Conservation (phyloP, 2,797 vertebrate genomes). For the Moxostoma hubbsi region DNA sequence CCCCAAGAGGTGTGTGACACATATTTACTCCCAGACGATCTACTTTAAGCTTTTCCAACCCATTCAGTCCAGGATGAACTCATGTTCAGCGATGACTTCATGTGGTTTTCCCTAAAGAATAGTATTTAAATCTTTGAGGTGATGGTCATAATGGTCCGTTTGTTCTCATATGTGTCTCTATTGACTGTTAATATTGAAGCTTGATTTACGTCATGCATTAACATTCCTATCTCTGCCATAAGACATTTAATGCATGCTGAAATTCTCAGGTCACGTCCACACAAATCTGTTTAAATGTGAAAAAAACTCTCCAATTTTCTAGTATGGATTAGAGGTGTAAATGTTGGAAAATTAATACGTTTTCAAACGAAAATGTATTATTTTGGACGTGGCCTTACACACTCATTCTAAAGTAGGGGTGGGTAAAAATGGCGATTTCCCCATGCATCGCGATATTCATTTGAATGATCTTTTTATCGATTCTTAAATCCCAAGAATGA, state of each 20-base stretch:
- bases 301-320: too few relatives aligned
- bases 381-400: too few relatives aligned
- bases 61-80: not conserved
- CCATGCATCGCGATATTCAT: too few relatives aligned
- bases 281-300: too few relatives aligned
- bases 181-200: not conserved
- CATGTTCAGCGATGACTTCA: not conserved
- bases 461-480: too few relatives aligned
- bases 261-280: not conserved
- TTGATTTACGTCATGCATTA: not conserved
- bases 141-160: not conserved
- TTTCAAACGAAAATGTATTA: too few relatives aligned
- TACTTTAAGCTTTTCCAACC: too few relatives aligned
- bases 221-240: not conserved
- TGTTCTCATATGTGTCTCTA: not conserved
- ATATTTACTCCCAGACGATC: not conserved
- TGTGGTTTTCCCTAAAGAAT: not conserved
- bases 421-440: too few relatives aligned
- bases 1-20: conserved; percentile 90
- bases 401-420: too few relatives aligned
- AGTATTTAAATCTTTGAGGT: not conserved
- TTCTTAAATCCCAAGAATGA: too few relatives aligned
- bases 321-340: too few relatives aligned
- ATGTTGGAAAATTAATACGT: too few relatives aligned
- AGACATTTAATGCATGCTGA: not conserved